Base-by-base conservation (phyloP, 2,113 vertebrate species). In the Phylloscopus trochiloides region DNA sequence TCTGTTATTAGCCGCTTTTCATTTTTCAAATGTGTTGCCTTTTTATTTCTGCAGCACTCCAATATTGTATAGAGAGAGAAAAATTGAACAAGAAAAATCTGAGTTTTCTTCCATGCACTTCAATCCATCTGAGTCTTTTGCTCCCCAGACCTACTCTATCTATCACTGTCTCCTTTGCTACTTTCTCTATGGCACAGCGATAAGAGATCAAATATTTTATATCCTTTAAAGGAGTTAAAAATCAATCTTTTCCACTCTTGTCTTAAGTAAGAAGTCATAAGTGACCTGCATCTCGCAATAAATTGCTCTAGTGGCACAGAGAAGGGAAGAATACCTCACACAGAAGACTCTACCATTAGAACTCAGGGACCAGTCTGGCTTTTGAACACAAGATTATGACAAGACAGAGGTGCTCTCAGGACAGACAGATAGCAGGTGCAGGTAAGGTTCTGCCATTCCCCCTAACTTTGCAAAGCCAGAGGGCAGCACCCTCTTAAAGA, bases 101-200 rank as follows among this genome's bases (percentile, higher is more conserved):
- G 10, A 17, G 21, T 81, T 54, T 62, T 58, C 22, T 12, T 72
- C n/a, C 68, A 8, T 52, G 38, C 13, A 45, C 24, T 75, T 40
- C 26, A 80, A 43, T 50, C 16, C 40, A 38, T 34, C n/a, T 13
- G 28, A 50, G 12, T 28, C 26, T 86, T 75, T 38, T 51, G 58
- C 11, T 8, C n/a, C 34, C 13, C n/a, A 74, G 6, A 40, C 24
- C 32, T 55, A 29, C 5, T 17, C 12, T 3, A 34, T 18, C 54
- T 48, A 59, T 43, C 16, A 32, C 24, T 50, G 47, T 55, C 48
- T 47, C 24, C 14, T 72, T 67, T 81, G 43, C 14, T 31, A 32
- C 36, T 54, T 85, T 22, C 26, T 57, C 40, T 47, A 24, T 0
- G 1, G 17, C 29, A 55, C 3, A 71, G 5, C 1, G 1, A 8